Base-by-base conservation (phyloP, 2,113 vertebrate species). In the Agapornis roseicollis region DNA sequence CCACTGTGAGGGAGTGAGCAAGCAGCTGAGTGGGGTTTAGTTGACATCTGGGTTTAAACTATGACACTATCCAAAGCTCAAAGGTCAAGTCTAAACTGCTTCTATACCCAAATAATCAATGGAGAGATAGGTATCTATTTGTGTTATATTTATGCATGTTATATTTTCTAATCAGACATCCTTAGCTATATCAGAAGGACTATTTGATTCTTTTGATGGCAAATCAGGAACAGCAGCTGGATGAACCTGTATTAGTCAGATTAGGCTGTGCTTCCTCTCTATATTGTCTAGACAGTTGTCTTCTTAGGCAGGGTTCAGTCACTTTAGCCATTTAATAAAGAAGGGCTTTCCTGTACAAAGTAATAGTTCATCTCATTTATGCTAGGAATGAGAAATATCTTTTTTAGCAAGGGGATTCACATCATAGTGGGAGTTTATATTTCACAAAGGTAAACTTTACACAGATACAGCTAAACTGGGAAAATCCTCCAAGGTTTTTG, bases 1-100 rank as follows among this genome's bases (percentile, higher is more conserved):
- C 19, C 7, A 44, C 41, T 2, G 29, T 3, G 16, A 3, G 2
- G 18, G 28, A 69, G 11, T 7, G 6, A 80, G 7, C 2, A 17
- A 76, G 20, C 1, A 3, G 9, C 9, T n/a, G 9, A 5, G 2
- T 56, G 11, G 11, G 19, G 19, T 9, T 72, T 28, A 52, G 22
- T 50, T 55, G 11, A 7, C 4, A 1, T 9, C 22, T 56, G 37
- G 10, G 7, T 5, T 68, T 77, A 80, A 84, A 72, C 18, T 8
- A 33, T 2, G 1, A 10, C 44, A 56, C 7, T 3, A 31, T 17
- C 20, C 53, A 65, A 73, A 89, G 9, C 33, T 24, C 35, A 70
- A 27, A 64, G 31, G 9, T 65, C 19, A 37, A 78, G 4, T 5
- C 17, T 53, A 39, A 79, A 8, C 2, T n/a, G 20, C 41, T 71